Evolutionary conservation across 2,113 vertebrate genomes (phyloP), one percentile per base, ranked within the genome.

Genomic region (Eulacestoma nigropectus): DNA sequence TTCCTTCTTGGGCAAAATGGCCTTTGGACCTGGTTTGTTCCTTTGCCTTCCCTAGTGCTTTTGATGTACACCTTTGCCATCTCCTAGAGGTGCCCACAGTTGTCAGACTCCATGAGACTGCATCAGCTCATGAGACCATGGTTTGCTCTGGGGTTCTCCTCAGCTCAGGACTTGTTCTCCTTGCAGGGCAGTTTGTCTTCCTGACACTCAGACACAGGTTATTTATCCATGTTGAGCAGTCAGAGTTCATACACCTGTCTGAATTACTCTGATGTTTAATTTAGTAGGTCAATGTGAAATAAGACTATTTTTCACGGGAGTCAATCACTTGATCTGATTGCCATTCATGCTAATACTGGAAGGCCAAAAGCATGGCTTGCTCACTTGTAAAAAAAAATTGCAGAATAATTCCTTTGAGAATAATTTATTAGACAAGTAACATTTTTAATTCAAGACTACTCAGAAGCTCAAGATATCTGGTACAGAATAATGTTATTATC

Each of bases 241-340:
- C 64, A 78, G 56, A 60, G 53, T 39, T 25, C 47, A 37, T 74
- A 39, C 26, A 13, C 1, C 10, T 23, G 7, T 67, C 64, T 78
- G 82, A 87, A 83, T 80, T 90, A 82, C 23, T 33, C 32, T 85
- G 55, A 39, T 75, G 35, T 73, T 93, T 89, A 82, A 74, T 82
- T 78, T 75, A 63, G 13, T 35, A 11, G 52, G 16, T 44, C 42
- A 69, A 10, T 37, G 18, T 35, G 39, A 85, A 94, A 86, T 72
- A 65, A 64, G 18, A 72, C 21, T 16, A 55, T 72, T 93, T 94
- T 89, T 91, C 26, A 79, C 16, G 21, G 7, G 7, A 35, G 30
- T 82, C 64, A 49, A 3, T 59, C 33, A 53, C 33, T 39, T 62
- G 53, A 76, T 87, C 23, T 76, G 62, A 27, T 74, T 87, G 47